phyloP scores from a whole-genome alignment of 2,113 vertebrate genomes.

The Mustelus asterias region DNA sequence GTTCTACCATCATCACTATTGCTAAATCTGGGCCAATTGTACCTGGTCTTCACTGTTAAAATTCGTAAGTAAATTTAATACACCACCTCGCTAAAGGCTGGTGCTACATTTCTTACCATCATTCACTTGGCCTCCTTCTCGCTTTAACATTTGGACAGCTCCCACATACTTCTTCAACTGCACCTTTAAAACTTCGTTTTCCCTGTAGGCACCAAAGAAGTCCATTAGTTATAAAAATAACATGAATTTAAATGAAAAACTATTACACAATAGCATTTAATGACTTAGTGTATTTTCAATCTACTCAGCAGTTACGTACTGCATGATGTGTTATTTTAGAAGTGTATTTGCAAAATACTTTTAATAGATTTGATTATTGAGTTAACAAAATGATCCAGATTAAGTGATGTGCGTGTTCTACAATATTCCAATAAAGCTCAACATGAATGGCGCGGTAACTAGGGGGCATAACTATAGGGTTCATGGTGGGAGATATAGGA shows the following conservation, averaged over 20 bases:
- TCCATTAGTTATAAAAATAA: constrained; percentile 28
- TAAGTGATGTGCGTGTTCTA: background rate
- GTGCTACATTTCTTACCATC: constrained; percentile 66
- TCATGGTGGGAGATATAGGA: too few species aligned
- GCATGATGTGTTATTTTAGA: background rate
- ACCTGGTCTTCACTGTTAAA: background rate
- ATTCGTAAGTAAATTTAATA: background rate
- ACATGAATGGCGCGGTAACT: too few species aligned
- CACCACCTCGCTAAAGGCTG: background rate
- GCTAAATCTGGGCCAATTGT: background rate
- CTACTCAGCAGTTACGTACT: background rate
- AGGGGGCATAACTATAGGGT: too few species aligned
- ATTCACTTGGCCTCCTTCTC: constrained; percentile 74
- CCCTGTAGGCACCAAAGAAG: constrained; percentile 59
- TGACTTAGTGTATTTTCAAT: background rate
- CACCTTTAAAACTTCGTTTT: constrained; percentile 98
- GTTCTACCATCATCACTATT: background rate
- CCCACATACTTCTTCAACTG: constrained; percentile 98
- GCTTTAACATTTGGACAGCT: constrained; percentile 97
- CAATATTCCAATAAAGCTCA: too few species aligned
- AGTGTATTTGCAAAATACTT: background rate
- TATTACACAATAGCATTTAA: background rate
- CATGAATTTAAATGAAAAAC: constrained; percentile 36
- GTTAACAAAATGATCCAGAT: background rate
- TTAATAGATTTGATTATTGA: background rate